A percentile compares a stretch with the other conserved stretches of the same genome.
phyloP scores from a whole-genome alignment of 2,113 vertebrate genomes.

The Aepyceros melampus region DNA sequence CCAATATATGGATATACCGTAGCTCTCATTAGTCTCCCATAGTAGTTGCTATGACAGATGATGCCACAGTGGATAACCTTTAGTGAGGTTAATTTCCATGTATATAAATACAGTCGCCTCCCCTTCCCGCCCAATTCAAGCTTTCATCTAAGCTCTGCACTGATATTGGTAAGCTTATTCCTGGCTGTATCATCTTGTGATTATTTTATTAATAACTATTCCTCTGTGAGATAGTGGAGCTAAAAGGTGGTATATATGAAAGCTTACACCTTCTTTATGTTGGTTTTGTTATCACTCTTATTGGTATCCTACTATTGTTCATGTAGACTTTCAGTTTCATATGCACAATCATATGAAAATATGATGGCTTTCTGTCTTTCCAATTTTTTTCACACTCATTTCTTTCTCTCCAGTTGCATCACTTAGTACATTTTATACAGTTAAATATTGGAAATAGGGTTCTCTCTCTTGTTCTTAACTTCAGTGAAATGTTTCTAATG shows the following conservation, averaged over 20 bases:
- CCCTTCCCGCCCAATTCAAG: neutral
- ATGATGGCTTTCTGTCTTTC: neutral
- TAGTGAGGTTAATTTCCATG: neutral
- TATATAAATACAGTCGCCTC: neutral
- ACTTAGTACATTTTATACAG: neutral
- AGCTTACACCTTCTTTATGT: neutral
- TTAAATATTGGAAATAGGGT: neutral
- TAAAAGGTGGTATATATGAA: neutral
- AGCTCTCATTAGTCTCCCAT: neutral
- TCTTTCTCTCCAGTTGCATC: neutral
- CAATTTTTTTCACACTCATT: neutral
- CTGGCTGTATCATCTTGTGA: neutral
- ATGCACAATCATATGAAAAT: neutral
- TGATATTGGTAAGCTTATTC: neutral
- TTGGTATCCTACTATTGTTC: neutral
- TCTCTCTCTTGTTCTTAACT: neutral
- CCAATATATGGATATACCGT: neutral
- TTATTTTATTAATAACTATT: neutral
- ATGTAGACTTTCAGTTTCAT: neutral
- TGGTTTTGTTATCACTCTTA: neutral
- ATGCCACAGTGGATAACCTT: neutral
- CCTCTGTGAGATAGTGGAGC: neutral
- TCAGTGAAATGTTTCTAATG: neutral
- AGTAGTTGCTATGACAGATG: neutral
- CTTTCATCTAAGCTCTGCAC: neutral